Conservation (phyloP, 2,113 vertebrate genomes). For the Marcusenius ussheri region DNA sequence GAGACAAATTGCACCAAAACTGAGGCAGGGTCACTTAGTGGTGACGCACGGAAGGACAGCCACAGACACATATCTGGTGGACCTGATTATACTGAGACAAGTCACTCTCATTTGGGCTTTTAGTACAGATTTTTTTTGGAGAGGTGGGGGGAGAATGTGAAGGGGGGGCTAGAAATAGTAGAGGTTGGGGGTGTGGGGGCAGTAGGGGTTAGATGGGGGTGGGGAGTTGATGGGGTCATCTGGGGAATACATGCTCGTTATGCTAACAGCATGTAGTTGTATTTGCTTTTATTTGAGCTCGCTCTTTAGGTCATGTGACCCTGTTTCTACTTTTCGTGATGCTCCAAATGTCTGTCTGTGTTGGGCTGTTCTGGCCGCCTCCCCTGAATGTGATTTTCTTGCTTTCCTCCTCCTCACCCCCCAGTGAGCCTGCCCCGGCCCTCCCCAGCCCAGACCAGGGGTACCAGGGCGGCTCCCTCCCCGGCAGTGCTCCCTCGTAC, state of each 20-base stretch:
- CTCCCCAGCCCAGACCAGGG: slow-evolving; percentile 64
- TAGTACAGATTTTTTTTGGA: not conserved
- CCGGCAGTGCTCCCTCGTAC: not conserved
- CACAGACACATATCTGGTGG: not conserved
- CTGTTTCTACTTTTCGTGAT: not conserved
- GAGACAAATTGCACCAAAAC: not conserved
- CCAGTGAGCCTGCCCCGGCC: slow-evolving; percentile 76
- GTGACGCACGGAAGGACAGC: not conserved
- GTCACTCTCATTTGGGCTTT: not conserved
- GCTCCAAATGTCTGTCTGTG: not conserved
- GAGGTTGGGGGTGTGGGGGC: not conserved
- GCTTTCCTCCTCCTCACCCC: not conserved
- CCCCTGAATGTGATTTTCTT: not conserved
- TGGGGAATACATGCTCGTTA: not conserved
- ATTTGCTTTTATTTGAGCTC: not conserved
- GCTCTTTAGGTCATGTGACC: not conserved
- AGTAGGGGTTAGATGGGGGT: not conserved
- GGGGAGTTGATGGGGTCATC: not conserved
- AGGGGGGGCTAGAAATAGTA: not conserved
- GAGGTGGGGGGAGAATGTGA: not conserved
- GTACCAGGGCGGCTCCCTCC: slow-evolving; percentile 13
- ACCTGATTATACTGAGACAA: not conserved
- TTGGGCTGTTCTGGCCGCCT: not conserved
- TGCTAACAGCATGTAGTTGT: not conserved
- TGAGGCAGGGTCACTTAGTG: not conserved